Evolutionary conservation across 2,888 invertebrate genomes (phyloP), one percentile per base, ranked within the genome.

Genomic region (Eudemis profundana): DNA sequence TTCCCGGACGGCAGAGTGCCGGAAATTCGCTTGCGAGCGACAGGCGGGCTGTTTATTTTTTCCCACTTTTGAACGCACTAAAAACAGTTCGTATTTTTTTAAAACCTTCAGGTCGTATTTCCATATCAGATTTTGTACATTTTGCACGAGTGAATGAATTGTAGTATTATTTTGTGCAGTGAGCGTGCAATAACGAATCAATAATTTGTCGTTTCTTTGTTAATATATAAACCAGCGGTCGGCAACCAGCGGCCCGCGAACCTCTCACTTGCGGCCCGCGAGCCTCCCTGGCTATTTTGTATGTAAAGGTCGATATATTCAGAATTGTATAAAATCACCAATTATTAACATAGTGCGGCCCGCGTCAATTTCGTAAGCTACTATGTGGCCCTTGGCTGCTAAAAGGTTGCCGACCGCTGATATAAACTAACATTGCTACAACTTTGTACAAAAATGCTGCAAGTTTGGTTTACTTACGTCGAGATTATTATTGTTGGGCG

Each of bases 1-100:
- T 76, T 83, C 83, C 78, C 80, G 71, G 79, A 78, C 74, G 83
- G 82, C 83, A 84, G 77, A 77, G 81, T 80, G 82, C 81, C 85
- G 86, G 87, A 86, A 85, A 84, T 86, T 84, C 78, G 79, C 72
- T 76, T 78, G 82, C 80, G 75, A 76, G 77, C 81, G 78, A 79
- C 82, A 79, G n/a, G 77, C 74, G 70, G 67, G 69, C 70, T 76
- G 79, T 84, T 85, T 81, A 81, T 85, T 82, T 85, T 84, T 83
- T 81, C 73, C 78, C 81, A 81, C 76, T 85, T 82, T 85, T 72
- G 75, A 72, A 67, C 76, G 78, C 79, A 82, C 83, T 84, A 82
- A 84, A 84, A 84, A 75, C 71, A 77, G 74, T 69, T 73, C 68
- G 69, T 66, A 68, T 68, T 72, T 77, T 79, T 78, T 51, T 4